A percentile compares a stretch with the other conserved stretches of the same genome.
phyloP scores from a whole-genome alignment of 2,113 vertebrate genomes.

The Actinemys pallida region DNA sequence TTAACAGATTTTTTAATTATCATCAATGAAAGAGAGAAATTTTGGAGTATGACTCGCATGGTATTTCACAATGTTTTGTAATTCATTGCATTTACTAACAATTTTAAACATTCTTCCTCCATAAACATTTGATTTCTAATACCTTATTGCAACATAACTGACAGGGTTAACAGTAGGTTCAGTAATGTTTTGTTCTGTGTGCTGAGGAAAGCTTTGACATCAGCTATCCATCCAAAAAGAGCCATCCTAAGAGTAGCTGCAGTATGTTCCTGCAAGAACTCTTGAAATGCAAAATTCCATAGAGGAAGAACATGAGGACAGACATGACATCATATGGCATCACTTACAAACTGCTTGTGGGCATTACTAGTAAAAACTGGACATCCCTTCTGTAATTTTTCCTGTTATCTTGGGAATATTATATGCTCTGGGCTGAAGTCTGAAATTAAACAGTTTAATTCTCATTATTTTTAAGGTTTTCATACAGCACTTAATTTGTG shows the following conservation, averaged over 20 bases:
- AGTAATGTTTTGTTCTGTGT: neutral
- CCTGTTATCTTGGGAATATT: neutral
- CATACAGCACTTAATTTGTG: too few relatives aligned
- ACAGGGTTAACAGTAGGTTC: neutral
- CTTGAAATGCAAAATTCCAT: neutral
- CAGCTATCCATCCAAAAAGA: neutral
- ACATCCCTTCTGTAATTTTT: neutral
- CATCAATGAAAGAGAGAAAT: neutral
- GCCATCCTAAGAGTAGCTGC: neutral
- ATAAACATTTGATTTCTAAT: neutral
- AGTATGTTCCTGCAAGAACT: neutral
- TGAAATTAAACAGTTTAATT: neutral
- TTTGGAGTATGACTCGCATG: neutral
- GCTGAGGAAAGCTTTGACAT: neutral
- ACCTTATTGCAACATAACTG: neutral
- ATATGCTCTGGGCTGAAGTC: neutral
- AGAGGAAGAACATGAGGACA: neutral
- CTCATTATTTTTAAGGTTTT: neutral
- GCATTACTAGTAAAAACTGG: neutral
- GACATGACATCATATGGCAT: neutral
- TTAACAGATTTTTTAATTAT: neutral
- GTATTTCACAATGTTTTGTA: neutral
- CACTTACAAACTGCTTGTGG: neutral
- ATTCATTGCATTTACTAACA: neutral
- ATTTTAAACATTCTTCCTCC: neutral